Base-by-base conservation (phyloP, 2,113 vertebrate genomes). In the Psittacula cyanocephala region DNA sequence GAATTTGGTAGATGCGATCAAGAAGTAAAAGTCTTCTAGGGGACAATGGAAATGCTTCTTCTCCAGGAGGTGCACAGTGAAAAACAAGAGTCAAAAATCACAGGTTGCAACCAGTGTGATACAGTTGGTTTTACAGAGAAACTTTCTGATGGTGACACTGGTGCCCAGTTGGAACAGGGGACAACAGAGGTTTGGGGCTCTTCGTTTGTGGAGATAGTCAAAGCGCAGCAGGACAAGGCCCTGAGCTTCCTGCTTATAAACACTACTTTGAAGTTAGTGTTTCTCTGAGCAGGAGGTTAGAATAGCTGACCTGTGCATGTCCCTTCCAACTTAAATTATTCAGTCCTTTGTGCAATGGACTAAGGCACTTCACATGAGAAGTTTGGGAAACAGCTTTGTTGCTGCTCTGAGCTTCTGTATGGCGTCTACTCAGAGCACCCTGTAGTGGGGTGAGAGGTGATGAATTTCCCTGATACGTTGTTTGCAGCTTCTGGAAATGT, bases 1-100 rank as follows among this genome's bases (percentile, higher is more conserved):
- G 92, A 93, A 95, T 95, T 95, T 86, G 79, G 68, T 81, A 60
- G 86, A 77, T 89, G 52, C 60, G 78, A 62, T 93, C 69, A 81
- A 93, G 75, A 75, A 78, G 76, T 80, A 70, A 57, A 62, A 41
- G 53, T 83, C 47, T 88, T 91, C 49, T 79, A 5, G 46, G 27
- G 49, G 10, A 35, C 65, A 62, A 65, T 90, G 52, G 52, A 70
- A 83, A 39, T 53, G 46, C 46, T 84, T 77, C 65, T 88, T 27
- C 79, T 91, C 7, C 18, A 75, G 11, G 47, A 78, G 44, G n/a
- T 57, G 22, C 24, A 20, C 28, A n/a, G 27, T 86, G 71, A 43
- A 80, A 93, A 78, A 12, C 6, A 47, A 8, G 43, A 85, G 53
- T 64, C 16, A 84, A 68, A 80, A 78, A 43, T 23, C 5, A 2